Evolutionary conservation across 2,113 vertebrate species (phyloP), one percentile per base, ranked within the genome.

Genomic region (Clupea harengus): DNA sequence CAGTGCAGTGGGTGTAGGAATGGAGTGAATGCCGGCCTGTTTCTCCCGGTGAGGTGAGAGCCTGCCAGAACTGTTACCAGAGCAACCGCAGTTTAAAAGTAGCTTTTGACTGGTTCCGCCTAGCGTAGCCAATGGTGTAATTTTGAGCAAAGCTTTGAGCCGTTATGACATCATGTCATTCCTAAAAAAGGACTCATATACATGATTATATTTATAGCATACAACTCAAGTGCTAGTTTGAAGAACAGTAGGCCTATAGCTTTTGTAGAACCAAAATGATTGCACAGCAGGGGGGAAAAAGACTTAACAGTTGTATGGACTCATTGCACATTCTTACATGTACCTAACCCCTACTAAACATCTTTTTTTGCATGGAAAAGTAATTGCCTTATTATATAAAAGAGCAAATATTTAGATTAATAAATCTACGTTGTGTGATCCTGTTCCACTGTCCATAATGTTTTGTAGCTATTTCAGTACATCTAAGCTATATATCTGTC

Each of bases 1-100:
- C 60, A 78, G 49, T 81, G 84, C 57, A 87, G 88, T 85, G 86
- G 88, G 88, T 85, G 86, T 85, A 83, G 88, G 88, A 89, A 89
- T 87, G 88, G 84, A 83, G 84, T 87, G 86, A 85, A 87, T 85
- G 57, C 84, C 45, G 84, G 84, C 86, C 82, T 87, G 88, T 83
- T 87, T 82, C 81, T 87, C 84, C 81, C 67, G 64, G 64, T 44
- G 78, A 45, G 39, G 81, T 60, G 84, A 67, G 83, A 82, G 72
- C 83, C 75, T 78, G 72, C 72, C 72, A 78, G 72, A 18, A 78
- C 54, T 67, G 84, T 87, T 87, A 57, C 84, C 81, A 32, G 78
- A 86, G 87, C 85, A 86, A 88, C 85, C 47, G 17, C 25, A 86
- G 72, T 85, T 88, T 49, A 88, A 86, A 88, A 84, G 80, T 84